Conservation (phyloP, 2,888 invertebrate genomes). For the Melieria picta region DNA sequence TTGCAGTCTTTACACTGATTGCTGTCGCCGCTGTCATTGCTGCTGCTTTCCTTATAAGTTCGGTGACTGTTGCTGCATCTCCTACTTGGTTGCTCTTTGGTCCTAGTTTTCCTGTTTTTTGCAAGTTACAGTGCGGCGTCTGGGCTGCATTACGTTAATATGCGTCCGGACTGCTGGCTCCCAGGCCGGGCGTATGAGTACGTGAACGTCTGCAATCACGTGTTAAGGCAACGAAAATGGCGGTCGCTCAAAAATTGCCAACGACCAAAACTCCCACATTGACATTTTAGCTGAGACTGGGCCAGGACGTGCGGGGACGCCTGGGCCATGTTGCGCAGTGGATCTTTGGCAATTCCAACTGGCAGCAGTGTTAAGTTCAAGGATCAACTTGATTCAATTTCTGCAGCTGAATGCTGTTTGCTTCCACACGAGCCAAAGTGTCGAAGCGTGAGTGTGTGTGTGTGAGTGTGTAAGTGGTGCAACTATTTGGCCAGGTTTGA, state of each 20-base stretch:
- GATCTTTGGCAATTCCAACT: slow-evolving; percentile 5
- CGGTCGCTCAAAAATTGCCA: slow-evolving; percentile 4
- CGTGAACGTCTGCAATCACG: slow-evolving; percentile 6
- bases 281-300: no score
- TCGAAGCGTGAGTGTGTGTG: neutral
- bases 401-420: slow-evolving; percentile 28
- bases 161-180: neutral
- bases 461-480: neutral
- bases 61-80: no score
- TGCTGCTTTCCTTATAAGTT: no score
- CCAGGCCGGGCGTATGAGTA: neutral
- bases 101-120: no score
- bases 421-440: neutral
- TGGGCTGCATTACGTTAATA: no score
- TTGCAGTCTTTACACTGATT: no score
- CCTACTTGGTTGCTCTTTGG: no score
- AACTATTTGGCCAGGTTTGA: slow-evolving; percentile 16
- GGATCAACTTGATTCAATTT: slow-evolving; percentile 38
- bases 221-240: slow-evolving; percentile 15
- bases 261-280: neutral
- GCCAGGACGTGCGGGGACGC: no score
- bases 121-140: no score
- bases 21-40: no score
- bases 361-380: slow-evolving; percentile 28
- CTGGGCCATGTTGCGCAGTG: neutral